Evolutionary conservation across 2,113 vertebrate species (phyloP).

Genomic region (Panthera tigris): DNA sequence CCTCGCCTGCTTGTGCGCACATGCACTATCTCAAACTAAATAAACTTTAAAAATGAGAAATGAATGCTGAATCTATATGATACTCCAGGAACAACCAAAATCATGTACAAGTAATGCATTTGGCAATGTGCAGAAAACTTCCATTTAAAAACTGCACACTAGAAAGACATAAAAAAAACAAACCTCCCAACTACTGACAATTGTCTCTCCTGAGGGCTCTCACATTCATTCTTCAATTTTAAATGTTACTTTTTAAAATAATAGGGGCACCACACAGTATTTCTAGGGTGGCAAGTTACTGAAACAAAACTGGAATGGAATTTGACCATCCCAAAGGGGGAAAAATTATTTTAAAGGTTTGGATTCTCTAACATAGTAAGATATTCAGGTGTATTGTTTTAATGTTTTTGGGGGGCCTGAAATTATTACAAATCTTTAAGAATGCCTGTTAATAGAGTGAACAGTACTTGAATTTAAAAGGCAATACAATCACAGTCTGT

Average conservation of each 20-base stretch:
- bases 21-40: too few relatives aligned
- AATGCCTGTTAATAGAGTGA: neutral
- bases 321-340: neutral
- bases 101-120: neutral
- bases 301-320: neutral
- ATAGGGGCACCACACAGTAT: neutral
- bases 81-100: neutral
- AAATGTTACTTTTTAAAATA: neutral
- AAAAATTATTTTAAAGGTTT: neutral
- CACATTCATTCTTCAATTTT: neutral
- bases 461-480: neutral
- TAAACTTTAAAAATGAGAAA: neutral
- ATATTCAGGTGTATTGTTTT: neutral
- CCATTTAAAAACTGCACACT: neutral
- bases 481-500: neutral
- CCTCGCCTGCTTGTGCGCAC: too few relatives aligned
- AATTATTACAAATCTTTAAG: conserved; percentile 13
- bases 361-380: neutral
- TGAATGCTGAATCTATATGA: neutral
- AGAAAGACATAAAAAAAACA: neutral
- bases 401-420: neutral
- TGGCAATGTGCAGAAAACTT: neutral
- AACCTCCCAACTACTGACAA: neutral
- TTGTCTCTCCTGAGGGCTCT: neutral
- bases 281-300: neutral